phyloP scores from a whole-genome alignment of 2,113 vertebrate genomes.

The Pongo pygmaeus region DNA sequence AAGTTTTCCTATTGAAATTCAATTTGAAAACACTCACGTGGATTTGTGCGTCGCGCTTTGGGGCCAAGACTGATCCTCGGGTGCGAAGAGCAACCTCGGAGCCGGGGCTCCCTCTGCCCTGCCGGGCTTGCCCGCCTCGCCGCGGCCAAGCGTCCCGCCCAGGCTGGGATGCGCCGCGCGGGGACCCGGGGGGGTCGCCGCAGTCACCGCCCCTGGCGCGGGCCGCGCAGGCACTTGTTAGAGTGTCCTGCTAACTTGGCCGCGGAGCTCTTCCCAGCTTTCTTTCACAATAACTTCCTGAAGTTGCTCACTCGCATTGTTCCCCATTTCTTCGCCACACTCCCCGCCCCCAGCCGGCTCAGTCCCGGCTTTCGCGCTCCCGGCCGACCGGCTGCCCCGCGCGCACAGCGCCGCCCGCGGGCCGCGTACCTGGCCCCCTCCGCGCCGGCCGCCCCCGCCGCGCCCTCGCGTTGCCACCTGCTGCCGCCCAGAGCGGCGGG shows the following conservation, averaged over 20 bases:
- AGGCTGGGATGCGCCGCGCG: not conserved
- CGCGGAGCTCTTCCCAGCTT: constrained; percentile 59
- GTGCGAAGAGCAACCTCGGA: constrained; percentile 5
- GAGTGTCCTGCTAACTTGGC: constrained; percentile 49
- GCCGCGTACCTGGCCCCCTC: not conserved
- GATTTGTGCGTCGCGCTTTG: constrained; percentile 46
- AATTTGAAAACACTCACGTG: constrained; percentile 73
- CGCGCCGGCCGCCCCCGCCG: not conserved
- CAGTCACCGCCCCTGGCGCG: constrained; percentile 28
- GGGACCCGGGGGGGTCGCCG: not conserved
- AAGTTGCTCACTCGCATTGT: constrained; percentile 67
- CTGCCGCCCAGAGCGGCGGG: not conserved
- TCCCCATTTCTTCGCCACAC: constrained; percentile 70
- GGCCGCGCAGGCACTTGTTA: constrained; percentile 67
- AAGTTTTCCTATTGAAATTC: constrained; percentile 49
- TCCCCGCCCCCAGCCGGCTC: constrained; percentile 51
- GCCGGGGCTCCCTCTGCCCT: constrained; percentile 2
- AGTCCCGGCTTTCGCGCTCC: not conserved
- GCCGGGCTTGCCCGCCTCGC: not conserved
- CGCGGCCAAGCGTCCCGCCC: not conserved
- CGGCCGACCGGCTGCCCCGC: not conserved
- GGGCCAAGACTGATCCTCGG: constrained; percentile 49
- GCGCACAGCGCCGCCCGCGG: constrained; percentile 61
- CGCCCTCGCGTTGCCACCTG: not conserved
- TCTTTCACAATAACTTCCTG: constrained; percentile 80